Conservation (phyloP, 2,888 invertebrate genomes). For the Stenotaenia linearis region DNA sequence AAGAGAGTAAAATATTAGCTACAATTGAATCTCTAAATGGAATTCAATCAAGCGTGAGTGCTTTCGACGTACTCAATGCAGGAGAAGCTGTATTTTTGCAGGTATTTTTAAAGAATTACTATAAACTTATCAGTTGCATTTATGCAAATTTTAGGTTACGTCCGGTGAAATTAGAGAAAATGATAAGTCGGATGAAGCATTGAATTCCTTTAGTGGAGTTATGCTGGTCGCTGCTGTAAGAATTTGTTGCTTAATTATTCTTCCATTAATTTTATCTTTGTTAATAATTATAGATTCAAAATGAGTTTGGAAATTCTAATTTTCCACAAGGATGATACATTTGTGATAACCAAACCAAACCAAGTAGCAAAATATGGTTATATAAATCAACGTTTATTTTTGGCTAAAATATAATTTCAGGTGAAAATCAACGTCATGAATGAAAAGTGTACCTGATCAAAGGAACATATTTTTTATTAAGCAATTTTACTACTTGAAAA, state of each 20-base stretch:
- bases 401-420: no score
- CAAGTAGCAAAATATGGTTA: no score
- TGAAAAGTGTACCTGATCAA: no score
- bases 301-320: background rate
- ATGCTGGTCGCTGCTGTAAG: background rate
- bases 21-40: background rate
- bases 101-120: no score
- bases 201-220: background rate
- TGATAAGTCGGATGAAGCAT: background rate
- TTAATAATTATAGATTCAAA: background rate
- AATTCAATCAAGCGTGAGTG: background rate
- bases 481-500: no score
- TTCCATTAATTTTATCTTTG: background rate
- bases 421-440: no score
- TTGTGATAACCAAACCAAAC: no score
- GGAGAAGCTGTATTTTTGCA: background rate
- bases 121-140: no score
- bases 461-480: no score
- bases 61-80: background rate
- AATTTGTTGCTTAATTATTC: no score
- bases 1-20: background rate
- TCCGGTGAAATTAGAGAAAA: background rate
- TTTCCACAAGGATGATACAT: background rate
- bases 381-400: no score
- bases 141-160: background rate